A percentile compares a stretch with the other conserved stretches of the same genome.
Evolutionary conservation across 2,888 invertebrate species (phyloP).

Genomic region (Brenthis daphne): DNA sequence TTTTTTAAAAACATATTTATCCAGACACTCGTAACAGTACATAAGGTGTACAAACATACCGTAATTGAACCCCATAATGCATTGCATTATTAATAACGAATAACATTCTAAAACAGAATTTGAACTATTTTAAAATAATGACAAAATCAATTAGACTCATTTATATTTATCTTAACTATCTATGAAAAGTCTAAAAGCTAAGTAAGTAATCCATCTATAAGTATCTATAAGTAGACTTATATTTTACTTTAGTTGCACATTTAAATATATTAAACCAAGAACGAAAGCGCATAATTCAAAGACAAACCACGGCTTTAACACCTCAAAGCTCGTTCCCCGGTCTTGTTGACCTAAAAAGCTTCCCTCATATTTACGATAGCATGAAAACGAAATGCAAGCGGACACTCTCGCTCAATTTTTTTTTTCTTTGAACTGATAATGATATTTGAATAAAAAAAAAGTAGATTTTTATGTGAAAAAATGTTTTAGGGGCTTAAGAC

Average conservation of each 20-base stretch:
- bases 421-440: constrained; percentile 12
- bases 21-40: too few species aligned
- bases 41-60: too few species aligned
- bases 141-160: neutral
- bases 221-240: too few species aligned
- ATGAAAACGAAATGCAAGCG: constrained; percentile 10
- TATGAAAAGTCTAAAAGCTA: too few species aligned
- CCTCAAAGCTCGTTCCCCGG: constrained; percentile 28
- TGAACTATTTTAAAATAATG: neutral
- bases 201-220: too few species aligned
- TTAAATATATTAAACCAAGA: constrained; percentile 11
- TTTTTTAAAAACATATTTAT: too few species aligned
- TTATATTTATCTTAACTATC: too few species aligned
- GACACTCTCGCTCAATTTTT: constrained; percentile 6
- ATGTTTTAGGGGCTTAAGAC: too few species aligned
- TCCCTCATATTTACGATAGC: constrained; percentile 27
- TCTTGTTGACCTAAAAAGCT: constrained; percentile 31
- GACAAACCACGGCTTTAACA: constrained; percentile 26
- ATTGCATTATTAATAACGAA: too few species aligned
- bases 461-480: neutral
- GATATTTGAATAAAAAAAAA: constrained; percentile 7
- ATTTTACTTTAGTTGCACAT: constrained; percentile 11
- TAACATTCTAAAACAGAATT: neutral
- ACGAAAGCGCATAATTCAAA: constrained; percentile 25
- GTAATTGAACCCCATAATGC: too few species aligned